Conservation (phyloP, 2,113 vertebrate genomes). For the Rhinoderma darwinii region DNA sequence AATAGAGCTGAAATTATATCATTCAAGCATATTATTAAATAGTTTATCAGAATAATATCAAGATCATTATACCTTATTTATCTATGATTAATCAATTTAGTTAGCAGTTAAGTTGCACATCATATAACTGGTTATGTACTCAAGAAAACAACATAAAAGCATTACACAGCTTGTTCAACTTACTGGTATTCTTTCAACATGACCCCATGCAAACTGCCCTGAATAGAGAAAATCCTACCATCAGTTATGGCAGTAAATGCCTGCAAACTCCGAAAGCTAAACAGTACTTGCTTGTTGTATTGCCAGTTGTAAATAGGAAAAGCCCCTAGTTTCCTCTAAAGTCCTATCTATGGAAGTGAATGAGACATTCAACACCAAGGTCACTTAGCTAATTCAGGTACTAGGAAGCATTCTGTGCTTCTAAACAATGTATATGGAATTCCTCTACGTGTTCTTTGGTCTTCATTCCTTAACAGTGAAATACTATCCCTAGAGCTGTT, state of each 20-base stretch:
- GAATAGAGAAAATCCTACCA: neutral
- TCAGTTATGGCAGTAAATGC: neutral
- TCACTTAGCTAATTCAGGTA: slow-evolving; percentile 3
- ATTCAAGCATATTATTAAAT: neutral
- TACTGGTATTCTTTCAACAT: neutral
- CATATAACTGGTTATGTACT: neutral
- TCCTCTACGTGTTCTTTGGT: neutral
- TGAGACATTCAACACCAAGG: neutral
- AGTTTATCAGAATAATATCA: neutral
- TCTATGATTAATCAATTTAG: neutral
- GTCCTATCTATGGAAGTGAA: neutral
- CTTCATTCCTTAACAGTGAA: neutral
- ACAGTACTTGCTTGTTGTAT: neutral
- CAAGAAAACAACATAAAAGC: too few relatives aligned
- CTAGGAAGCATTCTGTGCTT: neutral
- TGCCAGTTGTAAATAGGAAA: neutral
- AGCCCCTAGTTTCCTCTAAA: neutral
- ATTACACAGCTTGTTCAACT: neutral
- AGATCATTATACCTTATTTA: neutral
- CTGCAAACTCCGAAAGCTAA: neutral
- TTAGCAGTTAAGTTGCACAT: neutral
- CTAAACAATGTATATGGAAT: neutral
- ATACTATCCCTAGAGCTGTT: neutral
- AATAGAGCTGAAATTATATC: neutral
- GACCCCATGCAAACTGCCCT: neutral